Evolutionary conservation across 2,888 invertebrate genomes (phyloP), one percentile per base, ranked within the genome.

Genomic region (Pseudolycoriella hygida): DNA sequence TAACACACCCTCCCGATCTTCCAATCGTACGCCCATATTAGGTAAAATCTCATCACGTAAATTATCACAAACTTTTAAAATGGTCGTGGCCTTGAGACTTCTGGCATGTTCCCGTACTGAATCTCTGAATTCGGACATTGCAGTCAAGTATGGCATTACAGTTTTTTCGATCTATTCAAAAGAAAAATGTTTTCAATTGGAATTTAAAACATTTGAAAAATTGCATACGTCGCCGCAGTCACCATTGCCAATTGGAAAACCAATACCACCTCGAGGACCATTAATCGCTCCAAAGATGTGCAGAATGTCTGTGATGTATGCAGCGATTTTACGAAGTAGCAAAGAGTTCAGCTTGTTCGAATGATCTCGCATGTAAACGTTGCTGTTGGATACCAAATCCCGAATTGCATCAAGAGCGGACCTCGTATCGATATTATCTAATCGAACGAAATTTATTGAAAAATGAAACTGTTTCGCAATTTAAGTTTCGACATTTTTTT

Each of bases 391-490:
- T n/a, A 96, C 81, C 42, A 97, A 66, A 57, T 92, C 89, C 48
- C 90, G 74, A 2, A 98, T 66, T 1, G 71, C 69, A 57, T 96
- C 92, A 44, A 98, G 59, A 0, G 82, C 81, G n/a, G 74, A 71
- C 53, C 87, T 78, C 0, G 97, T 98, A 67, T 99, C 94, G 46
- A 98, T 74, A 61, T 93, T 96, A 67, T 96, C 86, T 34, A 12
- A 10, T n/a, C n/a, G n/a, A n/a, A n/a, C n/a, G n/a, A n/a, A n/a
- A n/a, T n/a, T n/a, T n/a, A n/a, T n/a, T n/a, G n/a, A n/a, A n/a
- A n/a, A n/a, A n/a, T n/a, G n/a, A n/a, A n/a, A n/a, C n/a, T n/a
- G n/a, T n/a, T n/a, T n/a, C n/a, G n/a, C n/a, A n/a, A n/a, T n/a
- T n/a, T n/a, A n/a, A n/a, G n/a, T n/a, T n/a, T n/a, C n/a, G n/a